Conservation (phyloP, 2,113 vertebrate species). For the Lontra canadensis region DNA sequence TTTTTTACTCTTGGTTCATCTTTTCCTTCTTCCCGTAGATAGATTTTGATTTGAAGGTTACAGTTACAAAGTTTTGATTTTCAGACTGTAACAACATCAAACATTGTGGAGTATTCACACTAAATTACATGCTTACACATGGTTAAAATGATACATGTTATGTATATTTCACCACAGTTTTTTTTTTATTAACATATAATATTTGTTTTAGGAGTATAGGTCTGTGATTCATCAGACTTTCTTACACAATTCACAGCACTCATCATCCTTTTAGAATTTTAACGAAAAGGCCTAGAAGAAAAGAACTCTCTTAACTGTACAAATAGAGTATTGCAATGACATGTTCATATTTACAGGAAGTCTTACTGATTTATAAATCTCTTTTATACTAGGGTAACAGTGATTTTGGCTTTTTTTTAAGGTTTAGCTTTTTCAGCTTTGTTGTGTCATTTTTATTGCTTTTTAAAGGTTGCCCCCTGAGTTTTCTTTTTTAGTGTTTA, state of each 20-base stretch:
- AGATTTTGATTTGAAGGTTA: conserved; percentile 6
- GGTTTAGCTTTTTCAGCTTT: neutral
- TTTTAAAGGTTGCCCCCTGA: neutral
- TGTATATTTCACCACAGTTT: neutral
- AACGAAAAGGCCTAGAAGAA: neutral
- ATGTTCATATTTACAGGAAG: neutral
- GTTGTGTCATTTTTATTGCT: neutral
- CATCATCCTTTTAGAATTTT: neutral
- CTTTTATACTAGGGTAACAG: neutral
- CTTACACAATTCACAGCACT: too few species aligned
- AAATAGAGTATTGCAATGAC: neutral
- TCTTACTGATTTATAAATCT: neutral
- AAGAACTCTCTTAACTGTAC: neutral
- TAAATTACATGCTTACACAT: neutral
- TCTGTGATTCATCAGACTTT: too few species aligned
- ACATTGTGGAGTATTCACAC: neutral
- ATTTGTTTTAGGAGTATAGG: too few species aligned
- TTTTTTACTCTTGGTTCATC: neutral
- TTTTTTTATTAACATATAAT: neutral
- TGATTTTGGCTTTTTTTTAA: neutral
- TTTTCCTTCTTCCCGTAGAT: neutral
- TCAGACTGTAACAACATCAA: conserved; percentile 7
- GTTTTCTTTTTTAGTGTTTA: neutral
- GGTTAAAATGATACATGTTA: neutral
- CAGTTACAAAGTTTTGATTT: neutral